These are phyloP conservation scores for Eilema depressum DNA, from an alignment of 2,888 invertebrate species.

Conservation along the genomic window DNA sequence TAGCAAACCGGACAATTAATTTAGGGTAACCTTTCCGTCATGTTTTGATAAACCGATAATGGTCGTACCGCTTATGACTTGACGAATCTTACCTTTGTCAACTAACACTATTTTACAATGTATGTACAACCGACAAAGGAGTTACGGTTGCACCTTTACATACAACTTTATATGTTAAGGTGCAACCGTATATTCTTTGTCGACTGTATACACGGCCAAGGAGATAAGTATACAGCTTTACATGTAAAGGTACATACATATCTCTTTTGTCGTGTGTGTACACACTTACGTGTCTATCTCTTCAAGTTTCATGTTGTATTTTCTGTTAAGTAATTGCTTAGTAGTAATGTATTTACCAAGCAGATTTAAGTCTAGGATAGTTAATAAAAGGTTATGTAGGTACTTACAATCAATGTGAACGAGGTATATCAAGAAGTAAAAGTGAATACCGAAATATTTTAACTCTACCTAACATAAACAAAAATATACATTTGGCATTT, in stretches of 20 bases:
- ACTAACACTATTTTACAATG: background rate
- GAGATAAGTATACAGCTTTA: too few species aligned
- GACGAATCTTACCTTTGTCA: background rate
- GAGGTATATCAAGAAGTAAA: background rate
- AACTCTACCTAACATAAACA: too few species aligned
- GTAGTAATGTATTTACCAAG: background rate
- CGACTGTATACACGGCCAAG: too few species aligned
- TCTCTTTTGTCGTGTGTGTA: too few species aligned
- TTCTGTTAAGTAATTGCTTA: too few species aligned
- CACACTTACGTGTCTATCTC: too few species aligned
- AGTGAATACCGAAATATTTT: background rate
- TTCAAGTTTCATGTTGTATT: too few species aligned
- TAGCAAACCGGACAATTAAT: slow-evolving; percentile 42
- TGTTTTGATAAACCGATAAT: background rate
- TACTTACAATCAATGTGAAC: background rate
- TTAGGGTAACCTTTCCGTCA: slow-evolving; percentile 43
- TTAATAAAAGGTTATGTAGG: too few species aligned
- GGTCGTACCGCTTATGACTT: background rate
- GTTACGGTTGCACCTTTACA: too few species aligned
- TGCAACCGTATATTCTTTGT: too few species aligned
- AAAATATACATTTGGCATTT: background rate
- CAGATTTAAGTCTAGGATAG: background rate
- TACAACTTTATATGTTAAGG: too few species aligned
- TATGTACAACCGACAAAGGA: background rate
- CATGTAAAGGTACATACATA: too few species aligned